Percentiles rank a stretch among this genome's conserved stretches.
phyloP scores from a whole-genome alignment of 2,797 vertebrate species.

The Phataginus tetradactyla region DNA sequence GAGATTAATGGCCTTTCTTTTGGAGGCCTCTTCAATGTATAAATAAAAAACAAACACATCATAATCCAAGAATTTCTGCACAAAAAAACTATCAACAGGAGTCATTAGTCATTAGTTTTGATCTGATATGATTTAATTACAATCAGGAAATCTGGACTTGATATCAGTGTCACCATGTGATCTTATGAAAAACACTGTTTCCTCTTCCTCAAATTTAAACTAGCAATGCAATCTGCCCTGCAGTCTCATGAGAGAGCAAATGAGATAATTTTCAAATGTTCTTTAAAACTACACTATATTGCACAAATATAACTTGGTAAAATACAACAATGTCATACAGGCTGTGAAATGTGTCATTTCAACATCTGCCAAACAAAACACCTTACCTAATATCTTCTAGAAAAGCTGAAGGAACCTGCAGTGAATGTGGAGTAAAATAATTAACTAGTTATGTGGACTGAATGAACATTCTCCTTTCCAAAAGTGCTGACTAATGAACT shows the following conservation, averaged over 20 bases:
- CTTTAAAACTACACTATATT: background rate
- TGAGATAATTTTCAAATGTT: background rate
- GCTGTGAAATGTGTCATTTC: background rate
- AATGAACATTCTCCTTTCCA: background rate
- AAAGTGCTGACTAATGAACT: background rate
- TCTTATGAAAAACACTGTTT: background rate
- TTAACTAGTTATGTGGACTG: background rate
- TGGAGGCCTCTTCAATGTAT: background rate
- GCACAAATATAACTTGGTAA: background rate
- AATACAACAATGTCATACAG: background rate
- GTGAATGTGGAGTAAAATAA: background rate
- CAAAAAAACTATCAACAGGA: slow-evolving; percentile 22
- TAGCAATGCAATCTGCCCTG: background rate
- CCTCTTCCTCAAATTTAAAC: background rate
- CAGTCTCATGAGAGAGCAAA: background rate
- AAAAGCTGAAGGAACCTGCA: background rate
- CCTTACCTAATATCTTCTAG: background rate
- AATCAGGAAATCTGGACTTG: background rate
- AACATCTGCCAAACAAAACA: background rate
- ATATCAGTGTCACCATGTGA: background rate
- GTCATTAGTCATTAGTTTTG: background rate
- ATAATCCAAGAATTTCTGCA: slow-evolving; percentile 4
- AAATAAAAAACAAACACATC: background rate
- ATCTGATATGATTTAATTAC: background rate
- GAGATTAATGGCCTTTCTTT: background rate